Evolutionary conservation across 1,140 invertebrate genomes (phyloP).

Genomic region (Drosophila sechellia): DNA sequence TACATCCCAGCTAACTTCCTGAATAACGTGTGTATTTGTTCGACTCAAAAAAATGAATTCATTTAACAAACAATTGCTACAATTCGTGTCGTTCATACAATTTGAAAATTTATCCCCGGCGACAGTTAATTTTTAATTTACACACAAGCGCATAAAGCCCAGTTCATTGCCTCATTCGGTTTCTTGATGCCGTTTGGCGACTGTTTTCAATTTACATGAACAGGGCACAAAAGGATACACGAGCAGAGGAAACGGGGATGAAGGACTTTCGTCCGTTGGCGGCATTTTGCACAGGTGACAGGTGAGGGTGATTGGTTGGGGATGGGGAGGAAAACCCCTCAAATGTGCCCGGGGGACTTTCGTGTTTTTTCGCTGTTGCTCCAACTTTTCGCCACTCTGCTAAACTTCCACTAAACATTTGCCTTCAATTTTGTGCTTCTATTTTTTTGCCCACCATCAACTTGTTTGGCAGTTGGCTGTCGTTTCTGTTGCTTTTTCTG

Average conservation of each 20-base stretch:
- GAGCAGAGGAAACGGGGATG: not conserved
- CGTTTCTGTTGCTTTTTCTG: conserved; percentile 46
- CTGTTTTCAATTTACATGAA: conserved; percentile 76
- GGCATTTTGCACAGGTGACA: conserved; percentile 69
- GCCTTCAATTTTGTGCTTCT: conserved; percentile 66
- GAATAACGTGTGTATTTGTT: conserved; percentile 1
- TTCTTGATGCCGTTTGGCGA: conserved; percentile 74
- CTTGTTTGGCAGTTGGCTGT: conserved; percentile 62
- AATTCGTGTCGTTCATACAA: conserved; percentile 50
- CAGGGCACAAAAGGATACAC: conserved; percentile 53
- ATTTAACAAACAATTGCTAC: conserved; percentile 22
- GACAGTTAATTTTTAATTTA: conserved; percentile 81
- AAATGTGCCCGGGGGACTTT: conserved; percentile 66
- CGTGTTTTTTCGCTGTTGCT: conserved; percentile 32
- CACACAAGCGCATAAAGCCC: conserved; percentile 22
- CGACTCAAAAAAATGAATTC: conserved; percentile 1
- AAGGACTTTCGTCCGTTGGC: conserved; percentile 34
- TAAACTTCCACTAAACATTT: conserved; percentile 72
- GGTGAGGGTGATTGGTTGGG: conserved; percentile 36
- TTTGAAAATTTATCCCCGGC: conserved; percentile 65
- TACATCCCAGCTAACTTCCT: too few species aligned
- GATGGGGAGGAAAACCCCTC: conserved; percentile 21
- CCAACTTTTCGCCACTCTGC: conserved; percentile 47
- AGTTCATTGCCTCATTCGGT: conserved; percentile 60
- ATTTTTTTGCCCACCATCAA: conserved; percentile 31